Base-by-base conservation (phyloP, 2,113 vertebrate genomes). In the Clarias gariepinus region DNA sequence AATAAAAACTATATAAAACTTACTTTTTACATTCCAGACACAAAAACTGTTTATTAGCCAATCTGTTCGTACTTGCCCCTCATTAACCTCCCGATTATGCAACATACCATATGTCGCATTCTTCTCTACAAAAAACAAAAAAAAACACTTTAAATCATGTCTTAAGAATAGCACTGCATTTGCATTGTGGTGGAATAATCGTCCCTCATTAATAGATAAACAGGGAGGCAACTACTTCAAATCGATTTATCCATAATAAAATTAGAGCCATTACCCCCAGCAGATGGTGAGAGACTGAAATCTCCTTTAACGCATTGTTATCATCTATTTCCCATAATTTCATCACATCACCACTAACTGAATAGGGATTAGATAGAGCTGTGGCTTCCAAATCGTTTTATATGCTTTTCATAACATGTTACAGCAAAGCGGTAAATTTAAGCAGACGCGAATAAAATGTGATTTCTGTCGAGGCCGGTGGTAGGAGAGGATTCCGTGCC, bases 331-430 rank as follows among this genome's bases (percentile, higher is more conserved):
- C 83, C 83, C 33, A 60, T 87, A 82, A 85, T 88, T 85, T 87
- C 64, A 76, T 52, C 81, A 73, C 58, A 82, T 79, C 74, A 60
- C 55, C 55, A 21, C 78, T 86, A 69, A 90, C 55, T 76, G 57
- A 73, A 64, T 64, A 30, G 47, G 28, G 77, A 77, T 77, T 83
- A 30, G 88, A 83, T 79, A n/a, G 88, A 83, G 83, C 86, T 30
- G 53, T 80, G 82, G 85, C 88, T 90, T 86, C 30, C 66, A 87
- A 90, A 88, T 88, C 64, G 53, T 82, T 88, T 90, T 89, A 83
- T 84, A 90, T 89, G 87, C 89, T 90, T 91, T 90, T 92, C 89
- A 89, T 83, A 88, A 88, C 78, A 73, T 80, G 79, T 91, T 90
- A 88, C 63, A 85, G 33, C 28, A 53, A 84, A 89, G 86, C 85